Evolutionary conservation across 1,140 invertebrate genomes (phyloP), one percentile per base, ranked within the genome.

Genomic region (Drosophila bifasciata): DNA sequence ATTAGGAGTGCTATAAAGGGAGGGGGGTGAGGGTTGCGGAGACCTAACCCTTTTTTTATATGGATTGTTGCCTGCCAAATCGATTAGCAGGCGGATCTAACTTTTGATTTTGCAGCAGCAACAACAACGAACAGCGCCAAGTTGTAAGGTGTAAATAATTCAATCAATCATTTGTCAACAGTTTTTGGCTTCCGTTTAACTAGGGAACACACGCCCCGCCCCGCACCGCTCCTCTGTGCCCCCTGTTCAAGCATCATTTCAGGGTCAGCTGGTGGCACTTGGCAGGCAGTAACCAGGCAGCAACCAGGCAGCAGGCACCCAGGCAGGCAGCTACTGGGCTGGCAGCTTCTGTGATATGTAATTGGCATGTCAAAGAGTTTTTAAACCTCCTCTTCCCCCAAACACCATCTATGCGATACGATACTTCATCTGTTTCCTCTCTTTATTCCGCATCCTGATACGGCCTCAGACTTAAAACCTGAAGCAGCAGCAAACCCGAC

Each of bases 111-210:
- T 66, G 78, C 79, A 60, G 62, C 69, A 48, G 60, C 63, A 19
- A 6, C 25, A 17, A 15, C 48, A 41, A 46, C 28, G n/a, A 11
- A 11, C 28, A 11, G 11, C 3, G 19, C 36, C 64, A 68, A 76
- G 63, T 74, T 89, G 83, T 89, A 88, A 88, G 83, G 83, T 88
- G 83, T 89, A 88, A 88, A 88, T 88, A 88, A 88, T 88, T 89
- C 83, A 76, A 88, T 88, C 83, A 88, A 88, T 88, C 83, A 88
- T 88, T 88, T 88, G 84, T 88, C 83, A 88, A 89, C 83, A 79
- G 71, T 76, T 83, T 83, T 83, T 48, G 84, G 83, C 83, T 88
- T 88, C 83, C 84, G 83, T 88, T 88, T 76, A 32, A 66, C 62
- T 39, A 51, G 41, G 16, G 19, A n/a, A n/a, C n/a, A 60, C 45